Evolutionary conservation across 2,888 invertebrate species (phyloP), one percentile per base, ranked within the genome.

Genomic region (Eumacrocentrus americanus): DNA sequence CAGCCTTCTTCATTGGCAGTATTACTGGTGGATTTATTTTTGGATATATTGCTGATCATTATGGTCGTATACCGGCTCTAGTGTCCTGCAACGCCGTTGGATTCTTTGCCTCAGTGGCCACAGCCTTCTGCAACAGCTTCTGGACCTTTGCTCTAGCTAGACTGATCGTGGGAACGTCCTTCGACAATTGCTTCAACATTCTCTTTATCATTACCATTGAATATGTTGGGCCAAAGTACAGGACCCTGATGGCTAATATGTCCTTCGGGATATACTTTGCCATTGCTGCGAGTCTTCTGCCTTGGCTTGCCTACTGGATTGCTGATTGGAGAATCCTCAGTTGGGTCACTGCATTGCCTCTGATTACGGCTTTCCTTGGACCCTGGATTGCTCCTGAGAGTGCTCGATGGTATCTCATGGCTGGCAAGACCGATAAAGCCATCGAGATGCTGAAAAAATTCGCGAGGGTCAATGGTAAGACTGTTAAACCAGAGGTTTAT

Each of bases 131-230:
- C 70, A 82, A 84, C 63, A 88, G 86, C 47, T 93, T 94, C 78
- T 89, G 89, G 88, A 82, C 88, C 0, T 95, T 94, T 79, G 88
- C 90, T 9, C 72, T 91, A 0, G 91, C 92, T 76, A 83, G 94
- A 57, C 90, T 94, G 81, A 83, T 94, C 46, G 91, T 94, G 2
- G 94, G 94, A 3, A 84, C 94, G 72, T 92, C 92, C 0, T 94
- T 93, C 73, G 94, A 94, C 79, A 94, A 93, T 81, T 92, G 92
- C 74, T 94, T 93, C 79, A 94, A 92, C 40, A 93, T 94, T 89
- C 92, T 94, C 88, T 94, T 94, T 72, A 94, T 94, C 71, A 84
- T 94, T 68, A 92, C 93, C 50, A 81, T 94, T 67, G 94, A 94
- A 77, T 94, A 94, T 81, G 93, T 94, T 2, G 94, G 93, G 0